Evolutionary conservation across 2,113 vertebrate species (phyloP).

Genomic region (Danionella cerebrum): DNA sequence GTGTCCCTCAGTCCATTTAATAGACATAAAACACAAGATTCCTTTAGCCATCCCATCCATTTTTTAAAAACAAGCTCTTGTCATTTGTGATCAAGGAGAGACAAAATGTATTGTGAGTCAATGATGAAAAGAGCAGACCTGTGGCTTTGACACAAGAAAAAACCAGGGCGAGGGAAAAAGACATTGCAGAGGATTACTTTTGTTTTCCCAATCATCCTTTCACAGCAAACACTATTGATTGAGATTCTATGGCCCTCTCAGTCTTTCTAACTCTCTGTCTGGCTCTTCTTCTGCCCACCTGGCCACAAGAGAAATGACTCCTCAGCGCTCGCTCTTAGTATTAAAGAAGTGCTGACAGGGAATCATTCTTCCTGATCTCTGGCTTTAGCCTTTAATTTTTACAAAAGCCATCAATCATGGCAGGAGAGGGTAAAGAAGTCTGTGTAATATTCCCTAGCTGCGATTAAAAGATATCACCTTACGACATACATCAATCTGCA

Average conservation of each 20-base stretch:
- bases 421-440: slow-evolving; percentile 42
- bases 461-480: slow-evolving; percentile 60
- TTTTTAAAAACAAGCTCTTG: slow-evolving; percentile 5
- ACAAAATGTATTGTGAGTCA: slow-evolving; percentile 23
- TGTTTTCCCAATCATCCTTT: slow-evolving; percentile 66
- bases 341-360: slow-evolving; percentile 60
- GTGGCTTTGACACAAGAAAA: slow-evolving; percentile 41
- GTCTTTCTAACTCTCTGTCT: slow-evolving; percentile 33
- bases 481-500: slow-evolving; percentile 55
- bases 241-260: slow-evolving; percentile 67
- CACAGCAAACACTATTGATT: slow-evolving; percentile 66
- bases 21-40: neutral
- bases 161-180: slow-evolving; percentile 47
- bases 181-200: slow-evolving; percentile 63
- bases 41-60: neutral
- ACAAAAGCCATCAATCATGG: slow-evolving; percentile 65
- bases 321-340: slow-evolving; percentile 42
- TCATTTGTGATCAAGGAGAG: slow-evolving; percentile 31
- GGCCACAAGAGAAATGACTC: slow-evolving; percentile 58
- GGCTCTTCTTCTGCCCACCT: slow-evolving; percentile 40
- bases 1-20: slow-evolving; percentile 8
- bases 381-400: slow-evolving; percentile 63
- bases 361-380: slow-evolving; percentile 68
- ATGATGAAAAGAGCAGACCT: slow-evolving; percentile 40
- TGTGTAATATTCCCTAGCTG: slow-evolving; percentile 51